These are phyloP conservation scores for Linyphia triangularis DNA, from an alignment of 2,888 invertebrate genomes.

Conservation along the genomic window DNA sequence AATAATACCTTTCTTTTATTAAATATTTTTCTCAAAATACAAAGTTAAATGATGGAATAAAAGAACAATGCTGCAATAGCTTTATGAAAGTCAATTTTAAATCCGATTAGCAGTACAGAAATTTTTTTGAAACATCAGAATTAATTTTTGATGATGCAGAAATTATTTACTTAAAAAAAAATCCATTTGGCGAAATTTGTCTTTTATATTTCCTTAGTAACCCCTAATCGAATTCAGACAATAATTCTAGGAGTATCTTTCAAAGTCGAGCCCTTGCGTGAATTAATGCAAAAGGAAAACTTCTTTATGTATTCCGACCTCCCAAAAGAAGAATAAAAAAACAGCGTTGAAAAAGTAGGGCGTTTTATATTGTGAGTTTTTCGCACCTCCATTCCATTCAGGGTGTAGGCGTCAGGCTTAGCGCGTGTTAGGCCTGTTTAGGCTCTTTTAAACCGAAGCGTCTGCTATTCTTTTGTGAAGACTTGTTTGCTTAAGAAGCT, in stretches of 20 bases:
- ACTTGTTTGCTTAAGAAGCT: constrained; percentile 74
- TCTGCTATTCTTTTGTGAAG: constrained; percentile 68
- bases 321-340: constrained; percentile 2
- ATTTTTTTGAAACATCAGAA: too few species aligned
- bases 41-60: too few species aligned
- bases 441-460: constrained; percentile 54
- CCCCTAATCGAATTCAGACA: constrained; percentile 10
- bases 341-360: constrained; percentile 43
- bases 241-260: constrained; percentile 25
- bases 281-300: constrained; percentile 22
- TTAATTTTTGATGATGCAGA: too few species aligned
- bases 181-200: background rate
- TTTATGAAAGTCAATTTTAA: too few species aligned
- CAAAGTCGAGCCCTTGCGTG: background rate
- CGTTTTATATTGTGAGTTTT: constrained; percentile 47
- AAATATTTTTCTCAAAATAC: too few species aligned
- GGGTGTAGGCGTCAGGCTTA: constrained; percentile 68
- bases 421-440: constrained; percentile 64
- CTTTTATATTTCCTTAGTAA: background rate
- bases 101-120: too few species aligned
- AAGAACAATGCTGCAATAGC: too few species aligned
- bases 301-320: constrained; percentile 43
- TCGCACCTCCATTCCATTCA: constrained; percentile 58
- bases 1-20: too few species aligned
- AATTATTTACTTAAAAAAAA: too few species aligned